A percentile compares a stretch with the other conserved stretches of the same genome.
Evolutionary conservation across 2,888 invertebrate genomes (phyloP).

Genomic region (Hololepta plana): DNA sequence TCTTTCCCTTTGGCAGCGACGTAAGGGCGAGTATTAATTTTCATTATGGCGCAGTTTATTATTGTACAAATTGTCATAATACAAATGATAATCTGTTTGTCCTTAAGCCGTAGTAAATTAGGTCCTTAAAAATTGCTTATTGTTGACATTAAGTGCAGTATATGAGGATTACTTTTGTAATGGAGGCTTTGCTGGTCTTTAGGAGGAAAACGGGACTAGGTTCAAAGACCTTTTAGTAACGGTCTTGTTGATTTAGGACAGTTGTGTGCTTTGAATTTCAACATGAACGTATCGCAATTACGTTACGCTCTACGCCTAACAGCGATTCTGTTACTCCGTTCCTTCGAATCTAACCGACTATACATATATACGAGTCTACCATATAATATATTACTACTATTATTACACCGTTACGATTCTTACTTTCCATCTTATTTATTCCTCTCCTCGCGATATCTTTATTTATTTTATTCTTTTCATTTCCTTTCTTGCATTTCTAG

Average conservation of each 20-base stretch:
- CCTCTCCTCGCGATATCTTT: no score
- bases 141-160: slow-evolving; percentile 6
- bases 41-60: no score
- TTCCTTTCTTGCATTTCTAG: slow-evolving; percentile 26
- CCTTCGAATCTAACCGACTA: not conserved
- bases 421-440: no score
- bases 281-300: not conserved
- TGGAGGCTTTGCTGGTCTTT: slow-evolving; percentile 6
- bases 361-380: no score
- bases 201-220: slow-evolving; percentile 3
- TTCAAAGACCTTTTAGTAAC: slow-evolving; percentile 1
- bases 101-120: no score
- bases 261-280: slow-evolving; percentile 2
- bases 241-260: slow-evolving; percentile 1
- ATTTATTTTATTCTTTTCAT: no score
- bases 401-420: no score
- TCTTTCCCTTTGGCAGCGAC: no score
- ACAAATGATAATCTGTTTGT: no score
- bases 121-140: slow-evolving; percentile 7
- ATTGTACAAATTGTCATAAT: no score
- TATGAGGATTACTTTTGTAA: slow-evolving; percentile 6
- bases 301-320: not conserved
- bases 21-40: not conserved
- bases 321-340: not conserved
- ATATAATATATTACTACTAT: no score